Evolutionary conservation across 2,113 vertebrate species (phyloP), one percentile per base, ranked within the genome.

Genomic region (Globicephala melas): DNA sequence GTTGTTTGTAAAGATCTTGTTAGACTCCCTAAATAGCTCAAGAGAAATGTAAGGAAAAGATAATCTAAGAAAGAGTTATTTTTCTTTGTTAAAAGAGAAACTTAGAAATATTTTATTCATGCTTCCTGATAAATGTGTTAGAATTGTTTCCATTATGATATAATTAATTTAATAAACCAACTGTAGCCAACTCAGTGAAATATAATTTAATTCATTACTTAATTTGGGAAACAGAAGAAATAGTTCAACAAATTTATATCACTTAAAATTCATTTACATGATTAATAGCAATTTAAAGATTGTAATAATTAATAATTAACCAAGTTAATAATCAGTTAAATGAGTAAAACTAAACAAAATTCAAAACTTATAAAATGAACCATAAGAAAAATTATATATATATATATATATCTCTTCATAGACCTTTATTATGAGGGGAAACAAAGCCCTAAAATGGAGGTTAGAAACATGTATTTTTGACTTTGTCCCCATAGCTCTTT

Each of bases 211-310:
- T 79, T 81, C 74, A 70, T 55, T 83, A 63, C 14, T 89, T 21
- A 65, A 53, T 65, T 89, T 44, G 70, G 25, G 79, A 33, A 23
- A 53, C 28, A 89, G 50, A 71, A 36, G 31, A 90, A 95, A 77
- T 38, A 81, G 13, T 53, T 86, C 36, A 87, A 70, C n/a, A 90
- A 62, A 89, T 81, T 67, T 67, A 25, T 82, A 25, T 55, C 8
- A 95, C 62, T 92, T 90, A 62, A 84, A 89, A 93, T 81, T 76
- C 60, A 91, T 60, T 91, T 81, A 33, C 15, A 76, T 74, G 81
- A 80, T 94, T 92, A 53, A 74, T 68, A 77, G n/a, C 50, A 80
- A 92, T 25, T 31, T 36, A 87, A 79, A 60, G 5, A 81, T 36
- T 84, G 73, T 67, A 28, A 38, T 63, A 84, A 38, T 38, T 38